A percentile compares a stretch with the other conserved stretches of the same genome.
Conservation (phyloP, 2,888 invertebrate genomes). For the Andrena bucephala region DNA sequence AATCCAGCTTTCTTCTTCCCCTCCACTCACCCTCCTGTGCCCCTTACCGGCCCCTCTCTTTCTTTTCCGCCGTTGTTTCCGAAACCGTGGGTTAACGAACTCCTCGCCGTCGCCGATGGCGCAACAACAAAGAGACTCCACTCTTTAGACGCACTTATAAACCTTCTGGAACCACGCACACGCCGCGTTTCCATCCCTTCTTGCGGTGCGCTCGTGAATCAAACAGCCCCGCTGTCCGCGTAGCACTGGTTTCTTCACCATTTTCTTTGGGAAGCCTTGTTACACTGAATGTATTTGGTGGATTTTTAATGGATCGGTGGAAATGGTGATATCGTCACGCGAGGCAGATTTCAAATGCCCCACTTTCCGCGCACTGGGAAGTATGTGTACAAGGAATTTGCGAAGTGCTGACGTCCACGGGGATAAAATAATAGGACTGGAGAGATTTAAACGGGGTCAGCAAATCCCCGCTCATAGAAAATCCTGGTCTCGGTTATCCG, state of each 20-base stretch:
- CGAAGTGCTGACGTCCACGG: constrained; percentile 47
- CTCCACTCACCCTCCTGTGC: neutral
- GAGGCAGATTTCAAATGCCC: too few species aligned
- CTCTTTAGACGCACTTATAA: constrained; percentile 18
- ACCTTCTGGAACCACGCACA: constrained; percentile 6
- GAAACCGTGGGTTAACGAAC: constrained; percentile 56
- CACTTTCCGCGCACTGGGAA: neutral
- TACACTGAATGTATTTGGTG: too few species aligned
- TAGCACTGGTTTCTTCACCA: neutral
- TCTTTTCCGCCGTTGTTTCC: constrained; percentile 39
- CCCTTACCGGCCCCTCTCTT: neutral
- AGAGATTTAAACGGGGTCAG: constrained; percentile 64
- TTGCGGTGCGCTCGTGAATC: neutral
- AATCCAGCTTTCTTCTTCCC: constrained; percentile 51
- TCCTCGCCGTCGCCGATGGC: constrained; percentile 22
- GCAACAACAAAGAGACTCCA: constrained; percentile 20
- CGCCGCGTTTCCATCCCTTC: neutral
- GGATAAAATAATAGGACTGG: constrained; percentile 49
- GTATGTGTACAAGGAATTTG: constrained; percentile 40
- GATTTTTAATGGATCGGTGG: too few species aligned
- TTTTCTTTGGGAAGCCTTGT: neutral
- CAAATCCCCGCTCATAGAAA: constrained; percentile 56
- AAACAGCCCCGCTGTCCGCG: neutral
- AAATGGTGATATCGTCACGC: too few species aligned
- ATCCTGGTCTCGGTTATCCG: constrained; percentile 60